Evolutionary conservation across 2,113 vertebrate genomes (phyloP).

Genomic region (Irena cyanogastra): DNA sequence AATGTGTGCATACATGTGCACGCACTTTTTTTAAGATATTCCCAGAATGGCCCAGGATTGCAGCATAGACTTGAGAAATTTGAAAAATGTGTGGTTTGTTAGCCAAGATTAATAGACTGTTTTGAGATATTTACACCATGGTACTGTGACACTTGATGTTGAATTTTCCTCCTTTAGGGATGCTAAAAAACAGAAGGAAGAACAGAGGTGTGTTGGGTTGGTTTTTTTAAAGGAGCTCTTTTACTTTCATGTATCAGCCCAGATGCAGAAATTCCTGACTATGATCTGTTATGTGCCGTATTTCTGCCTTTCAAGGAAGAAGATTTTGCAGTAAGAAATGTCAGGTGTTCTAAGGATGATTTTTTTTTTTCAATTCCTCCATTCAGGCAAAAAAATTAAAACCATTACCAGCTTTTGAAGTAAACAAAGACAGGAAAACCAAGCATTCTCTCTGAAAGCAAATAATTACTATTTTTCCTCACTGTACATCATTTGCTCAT

Average conservation of each 20-base stretch:
- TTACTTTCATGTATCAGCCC: neutral
- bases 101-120: neutral
- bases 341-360: neutral
- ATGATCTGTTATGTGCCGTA: neutral
- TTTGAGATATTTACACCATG: neutral
- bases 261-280: neutral
- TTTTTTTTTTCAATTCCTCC: neutral
- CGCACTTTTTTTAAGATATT: neutral
- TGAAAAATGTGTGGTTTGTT: neutral
- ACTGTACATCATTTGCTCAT: neutral
- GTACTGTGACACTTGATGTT: neutral
- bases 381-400: neutral
- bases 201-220: neutral
- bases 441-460: neutral
- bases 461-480: neutral
- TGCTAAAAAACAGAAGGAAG: neutral
- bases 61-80: neutral
- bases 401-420: neutral
- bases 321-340: neutral
- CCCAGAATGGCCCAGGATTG: neutral
- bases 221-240: neutral
- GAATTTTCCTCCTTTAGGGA: neutral
- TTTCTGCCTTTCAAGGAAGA: neutral
- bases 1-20: accelerated
- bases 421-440: neutral